These are phyloP conservation scores for Pseudochromis fuscus DNA, from an alignment of 2,797 vertebrate species.

Conservation along the genomic window DNA sequence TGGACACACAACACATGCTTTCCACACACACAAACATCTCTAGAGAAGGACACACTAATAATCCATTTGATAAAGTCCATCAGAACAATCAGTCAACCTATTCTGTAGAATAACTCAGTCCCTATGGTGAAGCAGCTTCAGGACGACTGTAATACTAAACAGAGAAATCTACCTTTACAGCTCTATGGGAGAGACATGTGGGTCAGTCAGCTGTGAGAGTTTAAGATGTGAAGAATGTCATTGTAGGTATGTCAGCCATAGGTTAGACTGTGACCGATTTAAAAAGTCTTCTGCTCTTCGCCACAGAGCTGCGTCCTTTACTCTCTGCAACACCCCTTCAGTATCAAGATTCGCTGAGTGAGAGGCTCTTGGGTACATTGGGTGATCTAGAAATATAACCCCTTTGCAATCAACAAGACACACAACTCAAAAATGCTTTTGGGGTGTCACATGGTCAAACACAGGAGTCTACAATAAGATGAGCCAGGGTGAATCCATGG, in stretches of 20 bases:
- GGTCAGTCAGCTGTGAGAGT: not conserved
- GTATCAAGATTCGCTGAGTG: conserved; percentile 72
- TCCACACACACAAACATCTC: not conserved
- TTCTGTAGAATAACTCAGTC: not conserved
- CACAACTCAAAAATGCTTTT: conserved; percentile 17
- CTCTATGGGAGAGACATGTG: not conserved
- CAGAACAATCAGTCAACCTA: not conserved
- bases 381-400: conserved; percentile 64
- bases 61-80: conserved; percentile 5
- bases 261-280: not conserved
- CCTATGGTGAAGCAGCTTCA: not conserved
- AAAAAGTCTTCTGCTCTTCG: conserved; percentile 12
- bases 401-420: conserved; percentile 62
- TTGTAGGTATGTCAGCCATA: not conserved
- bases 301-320: not conserved
- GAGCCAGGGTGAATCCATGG: not conserved
- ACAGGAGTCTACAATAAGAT: not conserved
- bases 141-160: no score
- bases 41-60: conserved; percentile 8
- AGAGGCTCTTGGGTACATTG: conserved; percentile 42
- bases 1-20: conserved; percentile 18
- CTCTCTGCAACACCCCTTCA: conserved; percentile 5
- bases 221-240: not conserved
- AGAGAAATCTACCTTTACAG: not conserved
- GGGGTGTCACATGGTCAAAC: not conserved